Base-by-base conservation (phyloP, 2,888 invertebrate species). In the Syrphus vitripennis region DNA sequence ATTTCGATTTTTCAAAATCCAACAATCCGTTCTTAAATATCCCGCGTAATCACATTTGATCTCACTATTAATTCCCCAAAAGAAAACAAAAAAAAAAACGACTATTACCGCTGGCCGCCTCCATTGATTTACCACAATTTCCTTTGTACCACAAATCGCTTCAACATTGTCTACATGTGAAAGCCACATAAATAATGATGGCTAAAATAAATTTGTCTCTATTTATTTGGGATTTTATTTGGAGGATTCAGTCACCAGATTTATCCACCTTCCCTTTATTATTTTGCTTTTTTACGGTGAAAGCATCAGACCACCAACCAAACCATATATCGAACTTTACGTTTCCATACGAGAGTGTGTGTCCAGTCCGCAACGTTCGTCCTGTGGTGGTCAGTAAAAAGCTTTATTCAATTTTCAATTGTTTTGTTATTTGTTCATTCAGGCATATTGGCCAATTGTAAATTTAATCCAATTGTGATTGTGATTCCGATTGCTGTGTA, bases 371-470 rank as follows among this genome's bases (percentile, higher is more conserved):
- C 50, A 31, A 19, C 45, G 65, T 65, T 76, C 77, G 78, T 83
- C 81, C 87, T 83, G 77, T 55, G 87, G 84, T 87, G 83, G 83
- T 76, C 83, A 87, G 83, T 83, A 87, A 82, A 87, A 82, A 88
- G 88, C 87, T 88, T 88, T 88, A 88, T 88, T 88, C 88, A 88
- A 88, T 88, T 88, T 88, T 87, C 88, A 87, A 88, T 88, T 88
- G 88, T 88, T 88, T 88, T 83, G 88, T 88, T 88, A 88, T 88
- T 88, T 88, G 88, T 87, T 88, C 87, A 79, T 76, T 87, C 88
- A 88, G 88, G 88, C 88, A 88, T 88, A 87, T 87, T 88, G 87
- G 87, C 87, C 87, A 87, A 86, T 87, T 88, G 87, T 88, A 88
- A 88, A 88, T 88, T 88, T 88, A 88, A 88, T 83, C 82, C 84